Base-by-base conservation (phyloP, 2,113 vertebrate species). In the Xiphias gladius region DNA sequence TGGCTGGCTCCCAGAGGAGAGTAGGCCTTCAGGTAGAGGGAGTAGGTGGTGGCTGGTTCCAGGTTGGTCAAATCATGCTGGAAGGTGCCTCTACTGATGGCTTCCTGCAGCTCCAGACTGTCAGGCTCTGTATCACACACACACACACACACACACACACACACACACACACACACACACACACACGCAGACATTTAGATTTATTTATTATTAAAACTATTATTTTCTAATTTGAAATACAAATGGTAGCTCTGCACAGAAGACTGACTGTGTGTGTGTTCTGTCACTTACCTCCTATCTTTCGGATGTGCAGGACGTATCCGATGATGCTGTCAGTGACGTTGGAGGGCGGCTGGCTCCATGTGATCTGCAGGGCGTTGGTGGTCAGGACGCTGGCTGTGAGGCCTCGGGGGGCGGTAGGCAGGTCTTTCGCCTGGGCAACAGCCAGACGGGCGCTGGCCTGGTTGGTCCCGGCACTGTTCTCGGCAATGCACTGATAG, bases 401-500 rank as follows among this genome's bases (percentile, higher is more conserved):
- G 67, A 96, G 91, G 11, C 83, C 86, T 37, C 90, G 73, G 8
- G 88, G 89, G 0, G 95, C 93, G 0, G 79, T 35, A 0, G 37
- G 91, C 79, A 80, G 91, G 87, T 84, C 95, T 89, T 66, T 79
- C 12, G 62, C 87, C 76, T 26, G 88, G 50, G 24, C 91, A 85
- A 96, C 92, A 0, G 95, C 96, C 61, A 96, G 90, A 0, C 86
- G 85, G 54, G 94, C 95, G 1, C 96, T 96, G 88, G 96, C 96
- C 93, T 96, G 95, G 87, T 92, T 96, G 68, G 95, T 95, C 7
- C 96, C 96, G 0, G 91, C 92, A 0, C 92, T 95, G 92, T 96
- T 96, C 91, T 96, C 95, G 0, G 95, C 96, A 1, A 95, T 93
- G 52, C 94, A 95, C 80, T 96, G 96, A 73, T 96, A 96, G 79